Evolutionary conservation across 2,888 invertebrate genomes (phyloP), one percentile per base, ranked within the genome.

Genomic region (Ashinkailepas kermadecensis): DNA sequence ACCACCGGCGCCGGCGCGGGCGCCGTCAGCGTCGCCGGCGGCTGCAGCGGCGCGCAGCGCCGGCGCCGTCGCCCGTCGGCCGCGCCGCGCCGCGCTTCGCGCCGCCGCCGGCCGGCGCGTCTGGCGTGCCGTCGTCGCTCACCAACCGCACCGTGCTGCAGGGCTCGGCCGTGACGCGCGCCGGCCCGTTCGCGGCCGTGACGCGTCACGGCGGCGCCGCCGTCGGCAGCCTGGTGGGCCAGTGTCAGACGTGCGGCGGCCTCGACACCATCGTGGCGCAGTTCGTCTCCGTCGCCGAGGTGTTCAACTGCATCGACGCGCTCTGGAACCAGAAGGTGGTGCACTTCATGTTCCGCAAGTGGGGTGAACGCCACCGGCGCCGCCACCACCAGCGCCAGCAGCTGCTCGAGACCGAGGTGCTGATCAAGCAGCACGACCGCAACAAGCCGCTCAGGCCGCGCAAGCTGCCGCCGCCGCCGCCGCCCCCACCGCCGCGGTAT

Each of bases 381-480:
- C 57, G 58, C 6, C 58, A 79, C 15, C 58, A 57, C 25, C 57
- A 7, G 7, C 23, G 18, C 15, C 23, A 12, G 23, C 58, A 79
- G 25, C 58, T 79, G 23, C 79, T 79, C 11, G 79, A 79, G 79
- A 79, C 79, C 12, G 58, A 79, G 58, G 79, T 79, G 79, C 58
- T 79, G 11, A 79, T 79, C 79, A 79, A 79, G 58, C 79, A 79
- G 79, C 79, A 21, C 74, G 74, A 74, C 74, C 74, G 74, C 54
- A 93, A 88, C 82, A 96, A 91, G 81, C 92, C 93, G 21, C 97
- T 90, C 56, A 94, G 92, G 82, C 91, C 90, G 81, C 96, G 97
- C 87, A 91, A 91, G 0, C 94, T 92, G 0, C 98, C 99, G 89
- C 93, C 99, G 83, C 99, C 90, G 0, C 99, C 99, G 78, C 97